Evolutionary conservation across 2,888 invertebrate species (phyloP), one percentile per base, ranked within the genome.

Genomic region (Rutpela maculata): DNA sequence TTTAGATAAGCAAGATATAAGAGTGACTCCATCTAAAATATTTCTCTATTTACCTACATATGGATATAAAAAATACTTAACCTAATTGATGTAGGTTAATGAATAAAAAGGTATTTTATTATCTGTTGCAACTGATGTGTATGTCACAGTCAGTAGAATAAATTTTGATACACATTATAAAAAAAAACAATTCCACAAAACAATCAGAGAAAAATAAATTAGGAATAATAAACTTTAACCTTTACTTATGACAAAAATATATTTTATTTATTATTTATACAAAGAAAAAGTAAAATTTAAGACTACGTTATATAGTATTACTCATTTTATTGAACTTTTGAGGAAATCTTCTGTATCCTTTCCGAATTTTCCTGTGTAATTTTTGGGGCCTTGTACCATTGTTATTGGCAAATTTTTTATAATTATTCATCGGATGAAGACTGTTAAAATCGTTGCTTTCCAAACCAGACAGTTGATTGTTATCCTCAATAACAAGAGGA

Each of bases 281-380:
- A n/a, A 50, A 74, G 31, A 35, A 31, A 63, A 76, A 73, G 63
- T n/a, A 26, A n/a, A 50, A 72, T 76, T 60, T 60, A 26, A n/a
- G 15, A 6, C 15, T n/a, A n/a, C n/a, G n/a, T 9, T 22, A 78
- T 60, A 80, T 74, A 11, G 71, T 68, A 77, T 79, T 79, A 31
- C 38, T 74, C 12, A 77, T 71, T n/a, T 76, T 63, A n/a, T 66
- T 66, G 35, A 77, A 62, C 62, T 72, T 74, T 56, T 74, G 63
- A 12, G 18, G 57, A 35, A 68, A 9, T 38, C 74, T 75, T 50
- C 65, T 75, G 19, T 65, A 57, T 9, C 69, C 60, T 38, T 75
- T 75, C 17, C 65, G 75, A 9, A 76, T 18, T 35, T 43, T 59
- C 62, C 77, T 74, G 19, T 59, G 66, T 38, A 50, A 74, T 31